These are phyloP conservation scores for Drosophila fulvimacula DNA, from an alignment of 2,888 invertebrate genomes.

Conservation along the genomic window DNA sequence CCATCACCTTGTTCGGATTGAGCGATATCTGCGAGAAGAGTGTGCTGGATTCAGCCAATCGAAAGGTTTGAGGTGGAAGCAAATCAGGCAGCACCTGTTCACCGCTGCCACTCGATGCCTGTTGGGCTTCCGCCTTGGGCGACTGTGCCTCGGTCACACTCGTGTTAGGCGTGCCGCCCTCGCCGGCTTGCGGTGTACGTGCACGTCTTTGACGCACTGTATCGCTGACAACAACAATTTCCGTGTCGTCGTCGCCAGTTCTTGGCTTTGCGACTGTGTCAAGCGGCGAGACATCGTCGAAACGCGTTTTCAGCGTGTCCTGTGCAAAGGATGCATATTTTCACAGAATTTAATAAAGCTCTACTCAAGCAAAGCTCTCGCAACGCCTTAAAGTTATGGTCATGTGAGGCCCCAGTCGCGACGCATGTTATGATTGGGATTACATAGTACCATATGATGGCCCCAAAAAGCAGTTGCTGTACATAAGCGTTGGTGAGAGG, in stretches of 20 bases:
- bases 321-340: conserved; percentile 63
- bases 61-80: conserved; percentile 87
- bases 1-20: conserved; percentile 77
- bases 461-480: conserved; percentile 51
- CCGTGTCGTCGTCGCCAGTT: conserved; percentile 84
- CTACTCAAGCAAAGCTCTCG: conserved; percentile 9
- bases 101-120: conserved; percentile 10
- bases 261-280: conserved; percentile 26
- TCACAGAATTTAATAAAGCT: conserved; percentile 31
- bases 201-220: conserved; percentile 87
- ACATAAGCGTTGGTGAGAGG: conserved; percentile 59
- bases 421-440: conserved; percentile 15
- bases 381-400: conserved; percentile 13
- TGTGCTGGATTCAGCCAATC: conserved; percentile 88
- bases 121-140: conserved; percentile 18
- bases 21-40: conserved; percentile 89
- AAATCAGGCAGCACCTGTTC: conserved; percentile 85
- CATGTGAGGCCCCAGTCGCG: conserved; percentile 12
- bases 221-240: conserved; percentile 87
- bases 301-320: conserved; percentile 76
- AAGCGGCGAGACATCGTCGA: conserved; percentile 62
- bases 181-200: conserved; percentile 83
- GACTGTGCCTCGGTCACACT: conserved; percentile 54
- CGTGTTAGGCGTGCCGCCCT: conserved; percentile 37
- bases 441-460: conserved; percentile 17